phyloP scores from a whole-genome alignment of 2,113 vertebrate species.

The Romanogobio albipinnatus region DNA sequence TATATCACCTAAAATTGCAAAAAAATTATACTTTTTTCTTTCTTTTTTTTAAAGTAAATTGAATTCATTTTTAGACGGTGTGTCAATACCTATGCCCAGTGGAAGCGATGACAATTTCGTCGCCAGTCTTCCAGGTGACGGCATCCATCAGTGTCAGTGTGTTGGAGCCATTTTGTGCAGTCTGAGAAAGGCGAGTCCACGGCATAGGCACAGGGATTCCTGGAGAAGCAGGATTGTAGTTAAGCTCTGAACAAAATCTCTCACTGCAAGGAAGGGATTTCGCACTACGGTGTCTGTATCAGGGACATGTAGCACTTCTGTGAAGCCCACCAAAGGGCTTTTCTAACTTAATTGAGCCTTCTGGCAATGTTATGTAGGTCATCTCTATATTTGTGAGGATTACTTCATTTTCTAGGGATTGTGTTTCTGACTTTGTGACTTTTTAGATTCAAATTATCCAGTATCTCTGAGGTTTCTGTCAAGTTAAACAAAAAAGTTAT shows the following conservation, averaged over 20 bases:
- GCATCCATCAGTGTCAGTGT: constrained; percentile 74
- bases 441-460: not conserved
- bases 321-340: not conserved
- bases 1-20: not conserved
- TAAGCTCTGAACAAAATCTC: constrained; percentile 10
- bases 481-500: not conserved
- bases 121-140: constrained; percentile 82
- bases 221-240: constrained; percentile 64
- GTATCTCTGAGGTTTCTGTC: not conserved
- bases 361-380: not conserved
- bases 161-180: constrained; percentile 70
- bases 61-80: constrained; percentile 71
- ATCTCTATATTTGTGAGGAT: not conserved
- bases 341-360: constrained; percentile 4
- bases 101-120: constrained; percentile 82
- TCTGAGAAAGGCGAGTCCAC: constrained; percentile 83
- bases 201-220: constrained; percentile 82
- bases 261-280: constrained; percentile 5
- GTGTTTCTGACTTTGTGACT: not conserved
- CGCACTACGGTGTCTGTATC: not conserved
- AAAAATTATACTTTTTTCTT: not conserved
- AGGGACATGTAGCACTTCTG: not conserved
- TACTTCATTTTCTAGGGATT: constrained; percentile 4
- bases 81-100: constrained; percentile 85
- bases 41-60: not conserved